Base-by-base conservation (phyloP, 2,113 vertebrate genomes). In the Todiramphus saurophagus region DNA sequence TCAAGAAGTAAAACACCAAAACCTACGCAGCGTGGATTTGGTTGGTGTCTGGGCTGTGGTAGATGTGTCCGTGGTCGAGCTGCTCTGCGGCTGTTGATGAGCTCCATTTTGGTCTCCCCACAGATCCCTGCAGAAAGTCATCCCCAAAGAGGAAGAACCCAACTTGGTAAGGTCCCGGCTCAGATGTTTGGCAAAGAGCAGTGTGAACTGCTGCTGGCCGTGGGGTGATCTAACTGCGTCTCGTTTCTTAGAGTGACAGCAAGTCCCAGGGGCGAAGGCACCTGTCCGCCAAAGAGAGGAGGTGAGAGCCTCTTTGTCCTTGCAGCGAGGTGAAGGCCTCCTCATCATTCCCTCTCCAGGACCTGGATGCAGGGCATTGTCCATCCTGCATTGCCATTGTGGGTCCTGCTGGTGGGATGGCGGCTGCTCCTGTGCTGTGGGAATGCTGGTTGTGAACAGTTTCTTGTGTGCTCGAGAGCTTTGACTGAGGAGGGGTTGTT, bases 201-300 rank as follows among this genome's bases (percentile, higher is more conserved):
- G 37, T 3, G 77, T n/a, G 66, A 74, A 48, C 51, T 93, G 39
- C 90, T 56, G 89, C 50, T 82, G 69, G 69, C 27, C 62, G n/a
- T 27, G 48, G 16, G 2, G 5, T 25, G 82, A 83, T 82, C 62
- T 96, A 10, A 31, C 16, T 81, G n/a, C 46, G 1, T 89, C 83
- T 94, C 62, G 20, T 76, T 93, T 69, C 83, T 35, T 72, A 99
- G 99, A 85, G 63, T 55, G 98, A 98, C 16, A 84, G 76, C 62
- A 98, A 98, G 76, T 85, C 96, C 75, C 98, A 98, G 66, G 98
- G 98, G 46, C 98, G 97, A 59, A 99, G 99, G 95, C 99, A 99
- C 90, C 97, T 99, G 91, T 99, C 99, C 56, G 99, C 99, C 92
- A 99, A 99, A 96, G 98, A 99, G 97, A 98, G 98, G 95, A 98